These are phyloP conservation scores for Eira barbara DNA, from an alignment of 2,113 vertebrate species.

Conservation along the genomic window DNA sequence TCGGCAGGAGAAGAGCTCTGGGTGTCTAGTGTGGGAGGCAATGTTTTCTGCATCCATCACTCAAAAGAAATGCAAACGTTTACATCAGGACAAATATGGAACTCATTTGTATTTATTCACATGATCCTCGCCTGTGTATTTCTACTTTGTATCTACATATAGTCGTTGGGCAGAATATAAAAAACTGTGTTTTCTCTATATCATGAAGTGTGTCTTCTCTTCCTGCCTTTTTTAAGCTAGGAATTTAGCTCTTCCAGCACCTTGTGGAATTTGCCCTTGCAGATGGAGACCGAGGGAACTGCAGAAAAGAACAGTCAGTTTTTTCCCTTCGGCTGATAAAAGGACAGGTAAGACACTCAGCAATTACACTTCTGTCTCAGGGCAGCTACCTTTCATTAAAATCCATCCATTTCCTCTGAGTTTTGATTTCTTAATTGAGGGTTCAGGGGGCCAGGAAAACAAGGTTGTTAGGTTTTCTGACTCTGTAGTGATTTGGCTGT, in stretches of 20 bases:
- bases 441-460: neutral
- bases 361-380: neutral
- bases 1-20: neutral
- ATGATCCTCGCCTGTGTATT: neutral
- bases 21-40: neutral
- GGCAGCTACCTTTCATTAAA: neutral
- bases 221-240: neutral
- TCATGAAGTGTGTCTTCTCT: neutral
- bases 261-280: neutral
- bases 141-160: neutral
- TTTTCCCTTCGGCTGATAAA: neutral
- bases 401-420: neutral
- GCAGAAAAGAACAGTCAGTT: neutral
- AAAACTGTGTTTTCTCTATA: neutral
- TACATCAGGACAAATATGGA: neutral
- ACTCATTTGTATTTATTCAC: neutral
- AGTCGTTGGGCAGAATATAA: neutral
- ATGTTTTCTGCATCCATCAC: neutral
- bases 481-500: neutral
- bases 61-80: constrained; percentile 4
- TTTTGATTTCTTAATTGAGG: neutral
- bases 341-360: neutral
- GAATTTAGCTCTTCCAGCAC: neutral
- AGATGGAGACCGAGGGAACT: neutral
- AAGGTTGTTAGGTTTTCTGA: neutral